Evolutionary conservation across 2,888 invertebrate genomes (phyloP), one percentile per base, ranked within the genome.

Genomic region (Agonopterix heracliana): DNA sequence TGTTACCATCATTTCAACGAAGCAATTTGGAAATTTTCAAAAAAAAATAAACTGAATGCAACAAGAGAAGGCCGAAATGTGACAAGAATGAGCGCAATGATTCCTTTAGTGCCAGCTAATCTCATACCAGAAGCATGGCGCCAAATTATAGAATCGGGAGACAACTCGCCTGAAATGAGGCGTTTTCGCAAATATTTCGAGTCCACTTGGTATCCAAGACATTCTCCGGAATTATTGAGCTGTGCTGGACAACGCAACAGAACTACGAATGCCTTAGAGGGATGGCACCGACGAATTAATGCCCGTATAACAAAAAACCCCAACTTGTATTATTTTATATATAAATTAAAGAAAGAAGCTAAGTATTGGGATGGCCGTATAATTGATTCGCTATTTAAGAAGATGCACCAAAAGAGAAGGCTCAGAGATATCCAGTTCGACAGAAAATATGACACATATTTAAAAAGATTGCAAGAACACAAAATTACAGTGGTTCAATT

Each of bases 1-100:
- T 53, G 53, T 36, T 53, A 50, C 41, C 50, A 48, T 44, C 53
- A 48, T 38, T 53, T 44, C 35, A 53, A 47, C 47, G 51, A 50
- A n/a, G 51, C 51, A 14, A 41, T 54, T 34, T 54, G 54, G 52
- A 47, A 13, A 35, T 40, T 44, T 11, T 41, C 47, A 51, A 42
- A 42, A 42, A 14, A 14, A 42, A 42, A 13, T 12, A 42, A 42
- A 42, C 11, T 42, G 17, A 2, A 12, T 14, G 42, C 42, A 9
- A 14, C 42, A 8, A 42, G 42, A 7, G 13, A 42, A 42, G 14
- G 14, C 8, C 42, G 42, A 3, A 42, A 42, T 13, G 14, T 14
- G 10, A 42, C 14, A 2, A 12, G 42, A 7, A 42, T 42, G 42
- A 8, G 9, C 14, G 42, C 42, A 5, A 14, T 42, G 5, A 42